These are phyloP conservation scores for Drosophila kurseongensis DNA, from an alignment of 1,140 invertebrate species.

Conservation along the genomic window DNA sequence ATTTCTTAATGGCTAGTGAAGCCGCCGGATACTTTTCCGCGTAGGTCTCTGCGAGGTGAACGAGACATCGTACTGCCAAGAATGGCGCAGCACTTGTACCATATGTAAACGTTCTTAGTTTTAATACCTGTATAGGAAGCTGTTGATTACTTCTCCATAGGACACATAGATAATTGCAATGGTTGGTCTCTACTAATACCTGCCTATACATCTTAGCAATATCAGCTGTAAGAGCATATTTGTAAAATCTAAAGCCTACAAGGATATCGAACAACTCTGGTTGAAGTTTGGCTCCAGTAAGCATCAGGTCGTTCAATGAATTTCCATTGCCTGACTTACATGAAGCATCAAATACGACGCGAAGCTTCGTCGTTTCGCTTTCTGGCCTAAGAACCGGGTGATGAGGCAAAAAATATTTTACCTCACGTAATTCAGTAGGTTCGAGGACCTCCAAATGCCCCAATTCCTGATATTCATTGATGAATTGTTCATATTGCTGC, in stretches of 20 bases:
- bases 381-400: not conserved
- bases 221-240: constrained; percentile 5
- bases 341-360: constrained; percentile 7
- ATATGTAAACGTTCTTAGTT: constrained; percentile 1
- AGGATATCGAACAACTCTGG: not conserved
- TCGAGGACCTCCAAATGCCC: not conserved
- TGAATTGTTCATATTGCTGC: not conserved
- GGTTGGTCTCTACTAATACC: not conserved
- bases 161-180: not conserved
- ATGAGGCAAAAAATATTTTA: constrained; percentile 4
- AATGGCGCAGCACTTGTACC: not conserved
- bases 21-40: not conserved
- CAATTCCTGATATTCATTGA: not conserved
- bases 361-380: not conserved
- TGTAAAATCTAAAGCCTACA: constrained; percentile 4
- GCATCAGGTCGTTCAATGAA: constrained; percentile 2
- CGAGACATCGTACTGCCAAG: constrained; percentile 6
- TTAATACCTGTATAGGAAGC: not conserved
- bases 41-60: not conserved
- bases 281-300: constrained; percentile 1
- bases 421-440: not conserved
- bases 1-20: not conserved
- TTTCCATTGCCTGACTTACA: constrained; percentile 2
- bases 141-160: not conserved
- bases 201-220: constrained; percentile 7